Base-by-base conservation (phyloP, 2,113 vertebrate species). In the Alaudala cheleensis region DNA sequence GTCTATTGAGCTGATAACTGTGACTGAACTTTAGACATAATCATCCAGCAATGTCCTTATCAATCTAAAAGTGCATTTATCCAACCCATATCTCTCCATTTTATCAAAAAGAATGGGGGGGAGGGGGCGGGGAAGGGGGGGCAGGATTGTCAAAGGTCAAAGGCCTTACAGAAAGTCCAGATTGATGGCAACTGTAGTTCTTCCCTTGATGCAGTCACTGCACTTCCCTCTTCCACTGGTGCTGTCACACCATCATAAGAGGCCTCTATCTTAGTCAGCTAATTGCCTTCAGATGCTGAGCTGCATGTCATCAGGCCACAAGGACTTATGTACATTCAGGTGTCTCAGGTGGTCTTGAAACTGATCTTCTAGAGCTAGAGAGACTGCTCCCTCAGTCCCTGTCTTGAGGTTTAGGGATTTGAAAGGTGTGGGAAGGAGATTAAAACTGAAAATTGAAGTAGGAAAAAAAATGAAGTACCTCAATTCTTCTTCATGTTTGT, bases 1-100 rank as follows among this genome's bases (percentile, higher is more conserved):
- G 29, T 39, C 64, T 39, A 5, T 22, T 69, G 56, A 74, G 15
- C 14, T 16, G 14, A 31, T 44, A 9, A 21, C 20, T 65, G 9
- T 23, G 45, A 26, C 17, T 65, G 28, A 33, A 47, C 12, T 66
- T 65, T 23, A 44, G 39, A 28, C 0, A 0, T 11, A 28, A 29
- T 31, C 19, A 49, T 42, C 11, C 40, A n/a, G 8, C 8, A 39
- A 65, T 29, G 16, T 49, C 8, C 26, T 60, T 47, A n/a, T 42
- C 25, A n/a, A 53, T 64, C 17, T 70, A 51, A 19, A 34, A 76
- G 24, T 45, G 14, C 7, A 64, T 34, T 54, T 9, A 21, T 60
- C 51, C 60, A 54, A 42, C 8, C 6, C 8, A 3, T 21, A 33
- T 21, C 8, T 33, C 26, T 65, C 58, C 45, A 47, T 13, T 58